A percentile compares a stretch with the other conserved stretches of the same genome.
Evolutionary conservation across 2,888 invertebrate genomes (phyloP).

Genomic region (Nemoura dubitans): DNA sequence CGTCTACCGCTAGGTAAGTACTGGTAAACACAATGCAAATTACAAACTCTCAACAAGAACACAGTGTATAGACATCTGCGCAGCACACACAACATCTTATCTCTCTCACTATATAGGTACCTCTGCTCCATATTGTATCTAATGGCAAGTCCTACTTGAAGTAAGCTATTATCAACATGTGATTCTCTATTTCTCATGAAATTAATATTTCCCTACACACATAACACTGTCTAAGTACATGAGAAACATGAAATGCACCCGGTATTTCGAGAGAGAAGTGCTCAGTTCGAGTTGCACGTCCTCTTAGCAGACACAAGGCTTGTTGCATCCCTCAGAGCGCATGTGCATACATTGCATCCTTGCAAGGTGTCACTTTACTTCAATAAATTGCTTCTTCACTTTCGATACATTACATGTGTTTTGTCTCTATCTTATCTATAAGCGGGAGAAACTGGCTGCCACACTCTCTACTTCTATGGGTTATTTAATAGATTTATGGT

Average conservation of each 20-base stretch:
- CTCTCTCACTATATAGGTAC: background rate
- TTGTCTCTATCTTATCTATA: constrained; percentile 1
- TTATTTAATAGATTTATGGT: constrained; percentile 23
- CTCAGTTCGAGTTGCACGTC: background rate
- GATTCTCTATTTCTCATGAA: background rate
- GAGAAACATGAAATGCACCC: background rate
- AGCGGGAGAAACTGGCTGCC: background rate
- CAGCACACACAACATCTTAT: background rate
- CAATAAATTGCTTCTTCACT: background rate
- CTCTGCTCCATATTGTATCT: background rate
- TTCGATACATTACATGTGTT: constrained; percentile 29
- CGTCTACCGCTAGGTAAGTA: background rate
- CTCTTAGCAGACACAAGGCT: too few species aligned
- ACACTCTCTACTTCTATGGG: background rate
- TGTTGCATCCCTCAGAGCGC: background rate
- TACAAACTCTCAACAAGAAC: background rate
- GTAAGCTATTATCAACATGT: background rate
- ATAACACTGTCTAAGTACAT: background rate
- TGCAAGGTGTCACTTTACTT: background rate
- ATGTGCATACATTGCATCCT: background rate
- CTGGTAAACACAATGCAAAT: background rate
- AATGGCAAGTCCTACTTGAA: background rate
- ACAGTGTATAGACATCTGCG: too few species aligned
- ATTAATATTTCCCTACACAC: background rate
- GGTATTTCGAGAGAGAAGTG: background rate